phyloP scores from a whole-genome alignment of 2,113 vertebrate genomes.

The Phyllostomus discolor region DNA sequence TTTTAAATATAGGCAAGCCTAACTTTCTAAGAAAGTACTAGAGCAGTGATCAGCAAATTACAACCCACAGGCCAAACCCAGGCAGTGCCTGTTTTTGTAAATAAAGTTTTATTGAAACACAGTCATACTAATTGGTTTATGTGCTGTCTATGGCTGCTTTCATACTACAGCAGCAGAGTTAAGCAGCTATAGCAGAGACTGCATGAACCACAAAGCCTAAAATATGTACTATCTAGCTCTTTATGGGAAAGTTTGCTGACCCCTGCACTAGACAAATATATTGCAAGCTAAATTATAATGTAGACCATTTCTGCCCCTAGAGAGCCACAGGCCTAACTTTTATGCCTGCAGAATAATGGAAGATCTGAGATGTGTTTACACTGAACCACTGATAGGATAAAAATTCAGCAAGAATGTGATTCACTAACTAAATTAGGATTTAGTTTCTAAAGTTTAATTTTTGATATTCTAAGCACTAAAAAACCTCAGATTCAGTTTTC shows the following conservation, averaged over 20 bases:
- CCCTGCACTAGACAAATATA: conserved; percentile 2
- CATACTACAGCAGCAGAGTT: neutral
- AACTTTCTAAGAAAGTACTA: conserved; percentile 7
- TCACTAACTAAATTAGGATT: neutral
- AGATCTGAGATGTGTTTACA: neutral
- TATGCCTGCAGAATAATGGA: neutral
- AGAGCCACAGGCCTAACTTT: neutral
- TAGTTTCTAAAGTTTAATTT: conserved; percentile 18
- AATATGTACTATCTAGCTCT: neutral
- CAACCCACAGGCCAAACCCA: neutral
- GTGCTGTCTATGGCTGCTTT: neutral
- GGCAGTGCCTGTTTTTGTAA: neutral
- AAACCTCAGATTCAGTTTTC: neutral
- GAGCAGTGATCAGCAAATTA: neutral
- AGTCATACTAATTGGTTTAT: neutral
- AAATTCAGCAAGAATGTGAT: conserved; percentile 29
- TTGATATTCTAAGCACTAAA: conserved; percentile 8
- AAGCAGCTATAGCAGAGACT: neutral
- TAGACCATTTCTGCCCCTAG: neutral
- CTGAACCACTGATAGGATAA: neutral
- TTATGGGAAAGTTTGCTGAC: neutral
- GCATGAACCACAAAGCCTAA: neutral
- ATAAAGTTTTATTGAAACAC: conserved; percentile 35
- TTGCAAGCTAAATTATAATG: conserved; percentile 16
- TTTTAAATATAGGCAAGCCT: neutral